Base-by-base conservation (phyloP, 2,113 vertebrate genomes). In the Bufo gargarizans region DNA sequence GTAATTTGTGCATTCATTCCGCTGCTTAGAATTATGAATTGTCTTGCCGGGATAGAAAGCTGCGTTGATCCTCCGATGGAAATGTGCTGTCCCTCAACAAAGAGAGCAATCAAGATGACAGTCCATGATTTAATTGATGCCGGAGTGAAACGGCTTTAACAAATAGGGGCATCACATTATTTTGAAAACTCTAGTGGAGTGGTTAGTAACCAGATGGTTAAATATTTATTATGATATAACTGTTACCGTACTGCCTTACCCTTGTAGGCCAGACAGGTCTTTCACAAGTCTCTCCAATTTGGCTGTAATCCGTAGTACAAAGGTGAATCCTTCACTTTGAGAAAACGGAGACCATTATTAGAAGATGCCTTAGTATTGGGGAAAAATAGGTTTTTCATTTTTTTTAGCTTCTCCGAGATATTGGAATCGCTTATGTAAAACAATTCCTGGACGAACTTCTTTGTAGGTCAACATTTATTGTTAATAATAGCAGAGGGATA, bases 1-100 rank as follows among this genome's bases (percentile, higher is more conserved):
- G 97, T 98, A 97, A 99, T 98, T 99, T 99, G 97, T 97, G 97
- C 97, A 95, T 97, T 97, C 96, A 97, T 97, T 97, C 95, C 96
- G 96, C 97, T 97, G 95, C 96, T 96, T 96, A 96, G 97, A 94
- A 94, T 96, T 95, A 98, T 97, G 96, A 97, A 99, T 98, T 97
- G 97, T 96, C 95, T 96, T 95, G 94, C 92, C 88, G 96, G 96
- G 97, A 97, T 96, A 96, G 95, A 96, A 96, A 96, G 97, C 96
- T 91, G 95, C 94, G 96, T 94, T 95, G 96, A 96, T 97, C 95
- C 95, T 93, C 93, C 93, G 95, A 96, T 95, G 94, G 96, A 96
- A 96, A 96, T 96, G 96, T 96, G 95, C 96, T 96, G 96, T 97
- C 96, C 95, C 96, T 97, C 96, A 96, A 97, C 96, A 97, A 96